phyloP scores from a whole-genome alignment of 1,140 invertebrate genomes.

The Aphaenogaster ashmeadi region DNA sequence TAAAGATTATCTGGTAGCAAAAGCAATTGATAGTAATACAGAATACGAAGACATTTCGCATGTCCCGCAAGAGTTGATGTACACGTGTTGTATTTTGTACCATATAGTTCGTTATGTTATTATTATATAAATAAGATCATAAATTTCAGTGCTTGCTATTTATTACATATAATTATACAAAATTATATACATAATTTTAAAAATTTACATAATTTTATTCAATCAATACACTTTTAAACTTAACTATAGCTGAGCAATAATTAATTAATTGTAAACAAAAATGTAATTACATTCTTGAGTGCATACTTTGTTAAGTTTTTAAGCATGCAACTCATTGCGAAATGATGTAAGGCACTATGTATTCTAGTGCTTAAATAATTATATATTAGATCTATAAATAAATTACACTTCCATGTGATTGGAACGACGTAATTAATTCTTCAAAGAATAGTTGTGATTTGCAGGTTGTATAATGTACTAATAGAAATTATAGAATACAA shows the following conservation, averaged over 20 bases:
- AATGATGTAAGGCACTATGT: conserved; percentile 65
- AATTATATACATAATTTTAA: conserved; percentile 25
- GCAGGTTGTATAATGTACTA: conserved; percentile 51
- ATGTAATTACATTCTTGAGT: conserved; percentile 33
- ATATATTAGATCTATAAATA: conserved; percentile 64
- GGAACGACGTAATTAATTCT: conserved; percentile 36
- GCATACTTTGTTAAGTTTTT: conserved; percentile 30
- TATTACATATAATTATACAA: conserved; percentile 33
- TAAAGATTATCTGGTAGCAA: conserved; percentile 18
- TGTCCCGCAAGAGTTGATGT: conserved; percentile 14
- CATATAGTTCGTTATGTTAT: conserved; percentile 29
- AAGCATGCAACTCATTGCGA: conserved; percentile 35
- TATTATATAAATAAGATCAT: conserved; percentile 4
- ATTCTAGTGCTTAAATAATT: conserved; percentile 62
- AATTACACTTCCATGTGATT: conserved; percentile 41
- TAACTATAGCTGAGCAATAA: conserved; percentile 52
- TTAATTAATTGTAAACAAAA: conserved; percentile 42
- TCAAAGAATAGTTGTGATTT: conserved; percentile 60
- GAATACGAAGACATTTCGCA: conserved; percentile 19
- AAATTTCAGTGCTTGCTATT: conserved; percentile 33
- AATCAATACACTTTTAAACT: conserved; percentile 24
- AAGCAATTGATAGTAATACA: conserved; percentile 28
- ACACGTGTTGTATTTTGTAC: conserved; percentile 23
- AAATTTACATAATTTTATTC: conserved; percentile 44
- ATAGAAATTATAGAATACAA: conserved; percentile 63